Percentiles rank a stretch among this genome's conserved stretches.
Conservation (phyloP, 2,888 invertebrate genomes). For the Drosophila flavopinicola region DNA sequence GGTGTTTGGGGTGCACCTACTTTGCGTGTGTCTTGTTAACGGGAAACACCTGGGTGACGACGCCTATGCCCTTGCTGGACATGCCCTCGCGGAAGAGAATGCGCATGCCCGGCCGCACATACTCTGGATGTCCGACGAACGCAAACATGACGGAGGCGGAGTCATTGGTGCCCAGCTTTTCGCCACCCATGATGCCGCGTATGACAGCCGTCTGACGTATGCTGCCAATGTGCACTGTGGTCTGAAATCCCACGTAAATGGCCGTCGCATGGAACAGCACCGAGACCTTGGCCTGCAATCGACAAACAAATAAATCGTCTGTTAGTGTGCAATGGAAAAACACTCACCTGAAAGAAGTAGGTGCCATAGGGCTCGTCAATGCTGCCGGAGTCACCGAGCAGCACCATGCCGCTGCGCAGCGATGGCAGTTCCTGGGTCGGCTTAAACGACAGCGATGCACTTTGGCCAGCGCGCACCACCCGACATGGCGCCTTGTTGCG, state of each 20-base stretch:
- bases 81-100: constrained; percentile 92
- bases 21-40: constrained; percentile 78
- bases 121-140: constrained; percentile 95
- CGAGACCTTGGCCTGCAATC: constrained; percentile 91
- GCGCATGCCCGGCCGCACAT: constrained; percentile 90
- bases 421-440: constrained; percentile 85
- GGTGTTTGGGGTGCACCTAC: constrained; percentile 12
- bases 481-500: constrained; percentile 96
- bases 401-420: constrained; percentile 93
- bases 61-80: constrained; percentile 93
- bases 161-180: constrained; percentile 90
- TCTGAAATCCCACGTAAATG: constrained; percentile 93
- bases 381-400: constrained; percentile 85
- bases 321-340: not conserved
- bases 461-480: constrained; percentile 94
- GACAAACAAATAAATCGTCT: not conserved
- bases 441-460: constrained; percentile 90
- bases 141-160: constrained; percentile 94
- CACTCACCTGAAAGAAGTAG: constrained; percentile 87
- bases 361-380: constrained; percentile 86
- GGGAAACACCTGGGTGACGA: constrained; percentile 91
- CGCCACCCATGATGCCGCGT: constrained; percentile 88
- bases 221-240: constrained; percentile 97
- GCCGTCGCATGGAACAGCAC: constrained; percentile 95
- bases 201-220: constrained; percentile 97